Evolutionary conservation across 2,113 vertebrate species (phyloP), one percentile per base, ranked within the genome.

Genomic region (Bos javanicus): DNA sequence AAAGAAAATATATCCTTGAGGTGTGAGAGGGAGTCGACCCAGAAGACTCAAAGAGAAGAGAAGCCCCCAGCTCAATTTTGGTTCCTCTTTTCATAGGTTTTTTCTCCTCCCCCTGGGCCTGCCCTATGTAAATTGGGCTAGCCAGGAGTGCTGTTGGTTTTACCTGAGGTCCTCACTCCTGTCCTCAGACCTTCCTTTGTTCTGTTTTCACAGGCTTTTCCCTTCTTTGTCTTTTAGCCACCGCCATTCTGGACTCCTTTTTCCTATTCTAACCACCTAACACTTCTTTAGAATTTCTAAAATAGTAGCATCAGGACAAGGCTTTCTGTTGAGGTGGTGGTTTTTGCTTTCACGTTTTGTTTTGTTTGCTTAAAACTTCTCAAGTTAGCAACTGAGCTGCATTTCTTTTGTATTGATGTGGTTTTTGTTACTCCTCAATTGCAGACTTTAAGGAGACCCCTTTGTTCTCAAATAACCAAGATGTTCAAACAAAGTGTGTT

Each of bases 351-450:
- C 19, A 39, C 7, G 7, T 89, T 96, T 90, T 67, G 30, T 84
- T 94, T 91, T 33, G 3, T 90, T 97, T 88, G 25, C 43, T 82
- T 95, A 96, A 94, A 89, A 67, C 21, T 88, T 88, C 54, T 78
- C 33, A 82, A 10, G 50, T 59, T 95, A 92, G 36, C 39, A 62
- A 36, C 50, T 82, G 64, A 92, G 86, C 0, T 59, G 11, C 10
- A 26, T 93, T 94, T 59, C 8, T 87, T 91, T 59, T 39, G 90
- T 25, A 5, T 67, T 67, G 21, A 33, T 78, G 25, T 43, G 13
- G 3, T 83, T 95, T 94, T 93, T 93, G 28, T 54, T 78, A 28
- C 19, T 83, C 50, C 25, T 84, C 48, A 81, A 74, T 95, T 93
- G 19, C 43, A 90, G 71, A 60, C 25, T 89, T 90, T 82, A 60